Percentiles rank a stretch among this genome's conserved stretches.
Conservation (phyloP, 2,888 invertebrate species). For the Hetaerina titia region DNA sequence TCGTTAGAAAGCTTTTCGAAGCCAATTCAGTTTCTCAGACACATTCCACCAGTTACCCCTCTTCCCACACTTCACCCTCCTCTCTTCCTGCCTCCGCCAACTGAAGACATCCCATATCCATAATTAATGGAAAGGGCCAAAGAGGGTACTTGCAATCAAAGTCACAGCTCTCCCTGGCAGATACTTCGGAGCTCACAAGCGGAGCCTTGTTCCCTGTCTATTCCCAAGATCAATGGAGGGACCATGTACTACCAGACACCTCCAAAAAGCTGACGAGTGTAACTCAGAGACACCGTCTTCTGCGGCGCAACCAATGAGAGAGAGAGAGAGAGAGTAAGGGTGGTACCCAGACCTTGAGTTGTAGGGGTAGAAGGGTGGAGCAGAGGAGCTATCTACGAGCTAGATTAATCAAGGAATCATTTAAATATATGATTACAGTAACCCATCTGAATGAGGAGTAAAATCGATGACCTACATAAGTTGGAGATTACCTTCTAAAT, state of each 20-base stretch:
- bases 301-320: too few relatives aligned
- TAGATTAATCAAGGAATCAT: too few relatives aligned
- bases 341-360: too few relatives aligned
- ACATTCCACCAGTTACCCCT: background rate
- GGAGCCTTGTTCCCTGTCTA: background rate
- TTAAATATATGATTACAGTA: too few relatives aligned
- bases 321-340: too few relatives aligned
- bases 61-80: background rate
- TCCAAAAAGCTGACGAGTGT: background rate
- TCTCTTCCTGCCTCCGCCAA: background rate
- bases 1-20: background rate
- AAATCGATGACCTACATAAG: too few relatives aligned
- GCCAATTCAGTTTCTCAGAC: background rate
- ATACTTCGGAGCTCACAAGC: background rate
- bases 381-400: too few relatives aligned
- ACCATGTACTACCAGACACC: background rate
- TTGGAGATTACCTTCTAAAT: too few relatives aligned
- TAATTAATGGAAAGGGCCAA: constrained; percentile 54
- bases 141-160: constrained; percentile 41
- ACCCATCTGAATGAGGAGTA: too few relatives aligned
- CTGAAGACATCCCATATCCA: constrained; percentile 1
- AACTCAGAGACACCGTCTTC: background rate
- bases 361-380: too few relatives aligned
- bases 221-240: background rate
- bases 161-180: constrained; percentile 18